phyloP scores from a whole-genome alignment of 2,888 invertebrate genomes.

The Sarcophaga variegata region DNA sequence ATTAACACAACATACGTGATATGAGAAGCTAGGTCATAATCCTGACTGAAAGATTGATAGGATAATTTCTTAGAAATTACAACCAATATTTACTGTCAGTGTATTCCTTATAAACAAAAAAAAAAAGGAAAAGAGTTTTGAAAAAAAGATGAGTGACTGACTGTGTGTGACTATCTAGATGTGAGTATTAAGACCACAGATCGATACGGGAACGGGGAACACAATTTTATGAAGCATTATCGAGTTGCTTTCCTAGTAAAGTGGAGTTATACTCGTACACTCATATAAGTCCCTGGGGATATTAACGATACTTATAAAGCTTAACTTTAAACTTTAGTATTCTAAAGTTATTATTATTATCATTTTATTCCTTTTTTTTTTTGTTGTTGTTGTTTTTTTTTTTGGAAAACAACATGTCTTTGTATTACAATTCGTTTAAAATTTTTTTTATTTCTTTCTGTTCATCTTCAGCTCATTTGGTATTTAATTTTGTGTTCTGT shows the following conservation, averaged over 20 bases:
- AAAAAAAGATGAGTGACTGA: constrained; percentile 53
- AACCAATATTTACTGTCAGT: too few relatives aligned
- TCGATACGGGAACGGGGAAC: not conserved
- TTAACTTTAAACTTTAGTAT: constrained; percentile 65
- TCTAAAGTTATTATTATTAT: constrained; percentile 59
- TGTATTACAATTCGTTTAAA: constrained; percentile 50
- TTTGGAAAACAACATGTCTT: constrained; percentile 61
- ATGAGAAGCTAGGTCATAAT: too few relatives aligned
- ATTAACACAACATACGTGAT: too few relatives aligned
- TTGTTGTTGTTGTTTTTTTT: too few relatives aligned
- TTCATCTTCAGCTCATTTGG: not conserved
- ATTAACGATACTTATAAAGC: constrained; percentile 69
- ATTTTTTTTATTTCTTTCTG: constrained; percentile 24
- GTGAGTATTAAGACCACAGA: constrained; percentile 50
- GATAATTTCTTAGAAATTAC: too few relatives aligned
- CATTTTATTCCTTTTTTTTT: too few relatives aligned
- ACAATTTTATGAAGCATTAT: not conserved
- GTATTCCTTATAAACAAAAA: too few relatives aligned
- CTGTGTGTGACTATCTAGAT: constrained; percentile 62
- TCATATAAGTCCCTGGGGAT: constrained; percentile 64
- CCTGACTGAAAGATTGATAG: too few relatives aligned
- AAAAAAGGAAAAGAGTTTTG: too few relatives aligned
- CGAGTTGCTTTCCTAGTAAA: constrained; percentile 41
- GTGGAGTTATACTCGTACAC: constrained; percentile 32
- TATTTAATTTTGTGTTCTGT: constrained; percentile 44